Conservation (phyloP, 1,140 invertebrate species). For the Drosophila gunungcola region DNA sequence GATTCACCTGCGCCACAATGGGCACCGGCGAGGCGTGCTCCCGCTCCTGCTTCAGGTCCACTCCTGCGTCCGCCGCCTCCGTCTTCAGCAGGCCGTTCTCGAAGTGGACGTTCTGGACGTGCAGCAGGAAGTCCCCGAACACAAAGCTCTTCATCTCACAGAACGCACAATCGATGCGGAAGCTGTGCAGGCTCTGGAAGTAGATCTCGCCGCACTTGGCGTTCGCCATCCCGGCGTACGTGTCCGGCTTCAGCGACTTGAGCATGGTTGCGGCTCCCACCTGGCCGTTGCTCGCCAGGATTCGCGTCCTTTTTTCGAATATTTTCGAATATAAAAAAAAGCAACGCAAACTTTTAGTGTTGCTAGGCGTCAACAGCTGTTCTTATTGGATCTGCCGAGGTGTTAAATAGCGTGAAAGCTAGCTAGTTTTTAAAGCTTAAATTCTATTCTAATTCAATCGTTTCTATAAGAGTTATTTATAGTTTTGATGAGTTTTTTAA, state of each 20-base stretch:
- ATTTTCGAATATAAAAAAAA: slow-evolving; percentile 7
- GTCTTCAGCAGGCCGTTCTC: slow-evolving; percentile 66
- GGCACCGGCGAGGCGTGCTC: slow-evolving; percentile 12
- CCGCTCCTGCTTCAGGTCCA: slow-evolving; percentile 45
- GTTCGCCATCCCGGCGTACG: slow-evolving; percentile 65
- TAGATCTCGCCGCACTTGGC: slow-evolving; percentile 80
- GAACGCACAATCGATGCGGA: slow-evolving; percentile 70
- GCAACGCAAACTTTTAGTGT: slow-evolving; percentile 57
- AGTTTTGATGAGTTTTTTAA: not conserved
- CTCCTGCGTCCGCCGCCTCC: slow-evolving; percentile 23
- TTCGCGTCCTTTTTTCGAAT: slow-evolving; percentile 26
- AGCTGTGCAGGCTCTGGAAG: slow-evolving; percentile 68
- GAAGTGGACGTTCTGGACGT: slow-evolving; percentile 70
- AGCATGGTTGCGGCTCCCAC: slow-evolving; percentile 49
- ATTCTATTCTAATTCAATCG: too few species aligned
- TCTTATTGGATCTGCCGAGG: not conserved
- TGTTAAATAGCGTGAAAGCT: not conserved
- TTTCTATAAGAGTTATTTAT: not conserved
- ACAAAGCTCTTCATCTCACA: slow-evolving; percentile 76
- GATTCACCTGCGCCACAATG: slow-evolving; percentile 40
- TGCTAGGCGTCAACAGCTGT: slow-evolving; percentile 47
- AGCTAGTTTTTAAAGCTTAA: not conserved
- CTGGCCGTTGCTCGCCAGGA: slow-evolving; percentile 42
- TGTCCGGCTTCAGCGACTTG: slow-evolving; percentile 64
- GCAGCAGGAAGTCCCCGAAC: slow-evolving; percentile 71